These are phyloP conservation scores for Entomobrya proxima DNA, from an alignment of 2,888 invertebrate species.

Conservation along the genomic window DNA sequence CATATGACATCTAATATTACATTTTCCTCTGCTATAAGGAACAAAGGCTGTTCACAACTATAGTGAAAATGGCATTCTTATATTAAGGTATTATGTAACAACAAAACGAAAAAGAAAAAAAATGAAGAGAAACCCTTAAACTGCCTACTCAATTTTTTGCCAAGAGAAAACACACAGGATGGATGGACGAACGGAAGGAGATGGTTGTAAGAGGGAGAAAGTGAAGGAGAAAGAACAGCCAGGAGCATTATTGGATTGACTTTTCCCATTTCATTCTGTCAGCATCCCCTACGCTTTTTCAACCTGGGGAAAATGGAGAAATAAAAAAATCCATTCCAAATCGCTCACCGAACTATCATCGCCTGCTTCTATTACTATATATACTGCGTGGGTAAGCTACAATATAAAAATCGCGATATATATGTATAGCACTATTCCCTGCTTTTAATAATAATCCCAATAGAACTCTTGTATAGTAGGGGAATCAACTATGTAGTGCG, in stretches of 20 bases:
- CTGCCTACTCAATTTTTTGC: slow-evolving; percentile 21
- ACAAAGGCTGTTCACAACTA: no score
- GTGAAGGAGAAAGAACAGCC: slow-evolving; percentile 24
- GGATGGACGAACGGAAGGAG: neutral
- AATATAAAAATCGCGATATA: no score
- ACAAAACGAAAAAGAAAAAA: slow-evolving; percentile 18
- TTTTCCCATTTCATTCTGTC: slow-evolving; percentile 62
- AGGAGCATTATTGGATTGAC: slow-evolving; percentile 66
- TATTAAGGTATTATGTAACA: slow-evolving; percentile 1
- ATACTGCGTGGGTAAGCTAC: no score
- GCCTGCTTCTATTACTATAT: slow-evolving; percentile 15
- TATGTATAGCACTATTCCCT: no score
- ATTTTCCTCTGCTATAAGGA: no score
- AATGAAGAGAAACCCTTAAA: slow-evolving; percentile 43
- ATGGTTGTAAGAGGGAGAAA: neutral
- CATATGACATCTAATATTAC: no score
- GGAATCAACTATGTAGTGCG: neutral
- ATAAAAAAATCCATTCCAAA: slow-evolving; percentile 48
- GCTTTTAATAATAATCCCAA: no score
- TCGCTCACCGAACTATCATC: slow-evolving; percentile 39
- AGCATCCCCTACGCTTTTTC: slow-evolving; percentile 29
- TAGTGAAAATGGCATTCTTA: no score
- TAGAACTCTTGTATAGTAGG: neutral
- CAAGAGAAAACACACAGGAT: neutral
- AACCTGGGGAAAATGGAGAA: slow-evolving; percentile 55